These are phyloP conservation scores for Leptodactylus fuscus DNA, from an alignment of 2,113 vertebrate genomes.

Conservation along the genomic window DNA sequence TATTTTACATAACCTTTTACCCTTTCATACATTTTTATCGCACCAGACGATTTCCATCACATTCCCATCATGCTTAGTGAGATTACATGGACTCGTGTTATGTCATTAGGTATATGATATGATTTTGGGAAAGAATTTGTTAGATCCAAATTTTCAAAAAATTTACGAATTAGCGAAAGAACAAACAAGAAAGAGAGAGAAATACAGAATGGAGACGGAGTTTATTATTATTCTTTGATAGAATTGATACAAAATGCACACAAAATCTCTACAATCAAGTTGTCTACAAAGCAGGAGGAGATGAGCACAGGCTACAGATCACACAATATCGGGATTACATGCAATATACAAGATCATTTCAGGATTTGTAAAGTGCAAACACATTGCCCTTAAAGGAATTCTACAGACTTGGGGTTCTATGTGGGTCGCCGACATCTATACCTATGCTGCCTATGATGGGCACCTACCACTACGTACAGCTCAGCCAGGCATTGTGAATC, in stretches of 20 bases:
- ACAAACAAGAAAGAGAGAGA: constrained; percentile 62
- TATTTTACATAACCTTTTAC: not conserved
- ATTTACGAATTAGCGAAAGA: not conserved
- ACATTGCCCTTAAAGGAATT: constrained; percentile 55
- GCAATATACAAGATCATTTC: constrained; percentile 69
- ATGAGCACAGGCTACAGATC: constrained; percentile 72
- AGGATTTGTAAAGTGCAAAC: constrained; percentile 68
- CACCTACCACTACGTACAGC: too few species aligned
- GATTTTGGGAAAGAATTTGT: not conserved
- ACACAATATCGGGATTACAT: constrained; percentile 68
- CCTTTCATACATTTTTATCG: not conserved
- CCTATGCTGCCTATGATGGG: too few species aligned
- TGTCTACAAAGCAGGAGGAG: constrained; percentile 68
- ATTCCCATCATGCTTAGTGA: not conserved
- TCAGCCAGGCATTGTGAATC: not conserved
- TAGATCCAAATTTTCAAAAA: not conserved
- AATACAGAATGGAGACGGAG: constrained; percentile 69
- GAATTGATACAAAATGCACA: constrained; percentile 71
- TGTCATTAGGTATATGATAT: not conserved
- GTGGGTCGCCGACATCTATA: not conserved
- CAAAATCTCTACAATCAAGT: constrained; percentile 66
- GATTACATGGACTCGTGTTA: constrained; percentile 3
- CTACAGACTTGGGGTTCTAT: not conserved
- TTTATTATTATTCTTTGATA: constrained; percentile 77
- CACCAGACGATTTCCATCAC: not conserved